phyloP scores from a whole-genome alignment of 2,888 invertebrate species.

The Machimus rusticus region DNA sequence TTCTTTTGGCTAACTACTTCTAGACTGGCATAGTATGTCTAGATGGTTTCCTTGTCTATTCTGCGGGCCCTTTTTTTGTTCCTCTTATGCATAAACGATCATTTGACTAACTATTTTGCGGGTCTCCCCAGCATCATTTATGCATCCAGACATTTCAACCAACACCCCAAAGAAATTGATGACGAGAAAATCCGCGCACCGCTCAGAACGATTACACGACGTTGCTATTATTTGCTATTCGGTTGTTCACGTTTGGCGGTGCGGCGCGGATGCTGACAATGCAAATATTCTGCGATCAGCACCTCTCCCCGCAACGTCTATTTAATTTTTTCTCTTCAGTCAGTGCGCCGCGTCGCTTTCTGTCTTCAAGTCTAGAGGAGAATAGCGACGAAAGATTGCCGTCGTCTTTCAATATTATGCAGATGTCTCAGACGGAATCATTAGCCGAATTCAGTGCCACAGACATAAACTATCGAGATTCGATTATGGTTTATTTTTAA shows the following conservation, averaged over 20 bases:
- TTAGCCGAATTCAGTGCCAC: not conserved
- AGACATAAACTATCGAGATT: not conserved
- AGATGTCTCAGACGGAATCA: not conserved
- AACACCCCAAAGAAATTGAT: not conserved
- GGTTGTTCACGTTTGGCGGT: not conserved
- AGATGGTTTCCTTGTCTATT: not conserved
- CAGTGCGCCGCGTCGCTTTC: not conserved
- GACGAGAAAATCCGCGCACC: not conserved
- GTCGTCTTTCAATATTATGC: not conserved
- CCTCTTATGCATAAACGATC: not conserved
- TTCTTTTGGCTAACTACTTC: not conserved
- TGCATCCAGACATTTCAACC: not conserved
- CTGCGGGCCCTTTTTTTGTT: not conserved
- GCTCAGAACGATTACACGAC: not conserved
- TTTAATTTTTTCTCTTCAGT: not conserved
- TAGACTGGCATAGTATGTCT: not conserved
- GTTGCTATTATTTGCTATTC: not conserved
- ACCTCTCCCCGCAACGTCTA: not conserved
- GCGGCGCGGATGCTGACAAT: not conserved
- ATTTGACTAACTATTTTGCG: not conserved
- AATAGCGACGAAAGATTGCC: not conserved
- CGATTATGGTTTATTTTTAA: not conserved
- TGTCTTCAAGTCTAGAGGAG: not conserved
- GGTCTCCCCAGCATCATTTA: not conserved
- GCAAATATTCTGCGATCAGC: not conserved